Evolutionary conservation across 2,888 invertebrate genomes (phyloP), one percentile per base, ranked within the genome.

Genomic region (Crioceris asparagi): DNA sequence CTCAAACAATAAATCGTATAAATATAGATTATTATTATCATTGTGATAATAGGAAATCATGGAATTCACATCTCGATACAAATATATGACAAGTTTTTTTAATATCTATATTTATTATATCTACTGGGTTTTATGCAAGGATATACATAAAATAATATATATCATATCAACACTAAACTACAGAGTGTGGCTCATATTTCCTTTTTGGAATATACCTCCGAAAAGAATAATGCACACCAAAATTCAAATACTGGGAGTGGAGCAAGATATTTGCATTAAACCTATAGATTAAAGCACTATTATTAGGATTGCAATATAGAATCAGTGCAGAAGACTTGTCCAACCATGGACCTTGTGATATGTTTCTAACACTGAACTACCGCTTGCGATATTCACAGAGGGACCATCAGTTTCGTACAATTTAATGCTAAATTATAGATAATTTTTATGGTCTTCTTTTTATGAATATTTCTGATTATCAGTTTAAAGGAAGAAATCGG

Each of bases 261-360:
- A 56, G 57, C 54, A 55, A 53, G 55, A 56, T 57, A 51, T 51
- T 54, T 49, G 49, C 31, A 14, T 21, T 27, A 39, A 41, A 52
- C 42, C 49, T 56, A 57, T 42, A 50, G 42, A 50, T 58, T 59
- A 60, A 62, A 62, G 61, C 61, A 61, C 57, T 60, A 61, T 52
- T 51, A 53, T 54, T 60, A 61, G 60, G 60, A 60, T 60, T 60
- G 59, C 60, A 56, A 57, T 54, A 52, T 55, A 54, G 55, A 54
- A 51, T 57, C 59, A 57, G 60, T 59, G 58, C 59, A 56, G 53
- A 54, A 56, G 52, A 52, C 44, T n/a, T 47, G 54, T 54, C 53
- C 53, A 38, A 34, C 45, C 36, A 45, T 36, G 55, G 57, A 58
- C 54, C 52, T 53, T 53, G 57, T 60, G 60, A 61, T 62, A 60